Evolutionary conservation across 2,113 vertebrate species (phyloP), one percentile per base, ranked within the genome.

Genomic region (Perca fluviatilis): DNA sequence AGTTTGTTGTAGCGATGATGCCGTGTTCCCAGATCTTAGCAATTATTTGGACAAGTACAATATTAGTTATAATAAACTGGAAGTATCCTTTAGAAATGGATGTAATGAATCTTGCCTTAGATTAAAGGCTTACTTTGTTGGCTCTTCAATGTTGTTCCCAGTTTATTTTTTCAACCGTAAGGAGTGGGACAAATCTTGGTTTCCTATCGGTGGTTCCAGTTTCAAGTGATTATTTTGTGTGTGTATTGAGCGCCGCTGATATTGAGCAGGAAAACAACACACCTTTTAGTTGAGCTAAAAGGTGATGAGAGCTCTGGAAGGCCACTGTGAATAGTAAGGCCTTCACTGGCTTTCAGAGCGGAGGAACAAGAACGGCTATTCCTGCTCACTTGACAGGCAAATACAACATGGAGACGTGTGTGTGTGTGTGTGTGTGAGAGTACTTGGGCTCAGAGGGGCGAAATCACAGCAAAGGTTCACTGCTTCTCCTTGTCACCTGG

Each of bases 401-500:
- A 90, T 72, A 75, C 65, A 62, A 77, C 16, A 16, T 12, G 40
- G 64, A 81, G 80, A 81, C 53, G 77, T 68, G 69, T 84, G 72
- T 74, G 80, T 78, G 73, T 62, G 47, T 58, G 75, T 61, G 65
- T 77, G 71, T 60, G 71, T 62, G 76, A 47, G 60, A 53, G 81
- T 65, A 67, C 63, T 27, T 51, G 47, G 8, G 77, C 82, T 91
- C 89, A 81, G 79, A 64, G 77, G 87, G 79, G 66, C 88, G 78
- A 88, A 88, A 90, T 91, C 82, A 78, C 77, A 77, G 90, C 74
- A 86, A 92, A 91, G 91, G 92, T 93, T 93, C 91, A 92, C 77
- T 88, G 90, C 91, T 79, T 93, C 92, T 91, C 90, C 88, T 86
- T 90, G 89, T 94, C 91, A 93, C 90, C 92, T 92, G 89, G 83